Evolutionary conservation across 2,888 invertebrate genomes (phyloP).

Genomic region (Eupithecia dodoneata): DNA sequence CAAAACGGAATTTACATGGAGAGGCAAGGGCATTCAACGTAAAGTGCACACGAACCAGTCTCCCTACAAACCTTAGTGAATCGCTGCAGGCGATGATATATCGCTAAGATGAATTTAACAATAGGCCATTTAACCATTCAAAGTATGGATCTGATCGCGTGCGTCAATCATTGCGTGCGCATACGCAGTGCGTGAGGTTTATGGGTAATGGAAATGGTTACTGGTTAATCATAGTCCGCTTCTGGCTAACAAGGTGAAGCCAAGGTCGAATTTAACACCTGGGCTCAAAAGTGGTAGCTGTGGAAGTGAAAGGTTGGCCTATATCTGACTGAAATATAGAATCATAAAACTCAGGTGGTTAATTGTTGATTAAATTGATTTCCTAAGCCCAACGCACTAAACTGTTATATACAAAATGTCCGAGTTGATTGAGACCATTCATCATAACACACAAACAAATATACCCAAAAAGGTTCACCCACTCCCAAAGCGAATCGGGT

Average conservation of each 20-base stretch:
- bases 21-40: slow-evolving; percentile 13
- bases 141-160: slow-evolving; percentile 47
- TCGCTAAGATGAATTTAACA: slow-evolving; percentile 46
- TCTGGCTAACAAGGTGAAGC: slow-evolving; percentile 15
- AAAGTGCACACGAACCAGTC: slow-evolving; percentile 30
- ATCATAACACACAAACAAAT: not conserved
- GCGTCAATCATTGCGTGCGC: slow-evolving; percentile 51
- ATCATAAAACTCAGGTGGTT: not conserved
- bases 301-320: slow-evolving; percentile 21
- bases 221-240: slow-evolving; percentile 20
- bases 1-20: slow-evolving; percentile 18
- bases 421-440: not conserved
- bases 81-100: slow-evolving; percentile 17
- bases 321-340: not conserved
- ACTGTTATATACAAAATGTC: not conserved
- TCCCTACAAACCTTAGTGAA: slow-evolving; percentile 27
- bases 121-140: slow-evolving; percentile 57
- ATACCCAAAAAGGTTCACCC: slow-evolving; percentile 22
- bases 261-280: slow-evolving; percentile 28
- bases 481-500: slow-evolving; percentile 26
- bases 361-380: not conserved
- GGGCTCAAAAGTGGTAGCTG: slow-evolving; percentile 11
- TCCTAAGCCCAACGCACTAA: not conserved
- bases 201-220: slow-evolving; percentile 20
- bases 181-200: slow-evolving; percentile 42